A percentile compares a stretch with the other conserved stretches of the same genome.
phyloP scores from a whole-genome alignment of 2,113 vertebrate species.

The Melanerpes aurifrons region DNA sequence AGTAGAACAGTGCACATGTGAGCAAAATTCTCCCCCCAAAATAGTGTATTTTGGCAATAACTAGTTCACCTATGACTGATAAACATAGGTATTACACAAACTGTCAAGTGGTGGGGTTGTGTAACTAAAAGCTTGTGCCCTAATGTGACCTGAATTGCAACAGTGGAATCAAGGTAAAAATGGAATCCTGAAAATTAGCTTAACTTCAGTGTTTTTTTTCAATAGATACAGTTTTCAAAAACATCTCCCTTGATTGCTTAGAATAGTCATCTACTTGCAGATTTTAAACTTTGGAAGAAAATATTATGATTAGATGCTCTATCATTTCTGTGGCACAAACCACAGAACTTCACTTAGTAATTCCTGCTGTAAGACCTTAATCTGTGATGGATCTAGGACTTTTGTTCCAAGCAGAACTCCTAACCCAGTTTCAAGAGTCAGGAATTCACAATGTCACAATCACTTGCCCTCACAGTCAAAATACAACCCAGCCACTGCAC shows the following conservation, averaged over 20 bases:
- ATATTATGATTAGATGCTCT: neutral
- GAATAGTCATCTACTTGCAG: neutral
- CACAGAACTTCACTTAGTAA: neutral
- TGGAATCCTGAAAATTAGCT: neutral
- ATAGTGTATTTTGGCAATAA: neutral
- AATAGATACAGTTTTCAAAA: neutral
- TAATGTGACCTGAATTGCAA: neutral
- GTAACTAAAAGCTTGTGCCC: neutral
- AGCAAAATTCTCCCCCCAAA: neutral
- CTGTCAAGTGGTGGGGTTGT: neutral
- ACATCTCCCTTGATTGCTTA: neutral
- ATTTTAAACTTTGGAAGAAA: neutral
- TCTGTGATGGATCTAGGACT: neutral
- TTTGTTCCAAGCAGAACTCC: neutral
- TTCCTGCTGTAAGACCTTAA: neutral
- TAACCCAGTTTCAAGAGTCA: neutral
- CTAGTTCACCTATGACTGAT: neutral
- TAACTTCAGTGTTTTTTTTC: neutral
- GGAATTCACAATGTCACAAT: neutral
- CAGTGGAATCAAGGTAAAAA: neutral
- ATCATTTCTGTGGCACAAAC: neutral
- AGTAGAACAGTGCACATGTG: no score
- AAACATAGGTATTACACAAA: neutral
- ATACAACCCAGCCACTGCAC: neutral
- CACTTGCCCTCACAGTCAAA: neutral